Evolutionary conservation across 2,113 vertebrate species (phyloP), one percentile per base, ranked within the genome.

Genomic region (Ptyas mucosa): DNA sequence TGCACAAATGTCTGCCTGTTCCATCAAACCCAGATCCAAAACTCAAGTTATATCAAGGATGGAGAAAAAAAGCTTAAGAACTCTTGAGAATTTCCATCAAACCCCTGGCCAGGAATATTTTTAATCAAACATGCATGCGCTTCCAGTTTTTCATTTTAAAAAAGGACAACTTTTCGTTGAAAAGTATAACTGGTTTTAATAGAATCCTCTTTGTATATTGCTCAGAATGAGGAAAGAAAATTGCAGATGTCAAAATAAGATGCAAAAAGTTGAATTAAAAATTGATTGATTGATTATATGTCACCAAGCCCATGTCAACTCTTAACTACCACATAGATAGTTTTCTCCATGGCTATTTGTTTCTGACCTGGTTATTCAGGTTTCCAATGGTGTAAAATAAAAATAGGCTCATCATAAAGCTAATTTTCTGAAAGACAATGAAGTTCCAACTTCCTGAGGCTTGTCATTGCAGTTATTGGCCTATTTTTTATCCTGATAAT

Each of bases 1-100:
- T 53, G 81, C 81, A 93, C 92, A 93, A 93, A 52, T 64, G n/a
- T 34, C 55, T 64, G 6, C 39, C 92, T 90, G 81, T 93, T 87
- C 89, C 64, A 34, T 34, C 61, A 51, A 46, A 53, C 81, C 21
- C 75, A 86, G n/a, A 64, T 93, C 89, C 89, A 90, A 89, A 87
- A 85, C 46, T 87, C 55, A 90, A 57, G 43, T 87, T 89, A 20
- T 87, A 43, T 90, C 46, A 93, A 51, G 46, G 55, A 53, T 58
- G 43, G 88, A 87, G 88, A 64, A 87, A 86, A 86, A 64, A n/a
- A 58, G 49, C 15, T 93, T 21, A 52, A 85, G 24, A 85, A 29
- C 92, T 87, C 51, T 87, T 24, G 46, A 93, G 46, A 64, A 46
- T 93, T 93, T 90, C 55, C 89, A 90, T 58, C 87, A 81, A 64